A percentile compares a stretch with the other conserved stretches of the same genome.
phyloP scores from a whole-genome alignment of 2,888 invertebrate genomes.

The Conomelus anceps region DNA sequence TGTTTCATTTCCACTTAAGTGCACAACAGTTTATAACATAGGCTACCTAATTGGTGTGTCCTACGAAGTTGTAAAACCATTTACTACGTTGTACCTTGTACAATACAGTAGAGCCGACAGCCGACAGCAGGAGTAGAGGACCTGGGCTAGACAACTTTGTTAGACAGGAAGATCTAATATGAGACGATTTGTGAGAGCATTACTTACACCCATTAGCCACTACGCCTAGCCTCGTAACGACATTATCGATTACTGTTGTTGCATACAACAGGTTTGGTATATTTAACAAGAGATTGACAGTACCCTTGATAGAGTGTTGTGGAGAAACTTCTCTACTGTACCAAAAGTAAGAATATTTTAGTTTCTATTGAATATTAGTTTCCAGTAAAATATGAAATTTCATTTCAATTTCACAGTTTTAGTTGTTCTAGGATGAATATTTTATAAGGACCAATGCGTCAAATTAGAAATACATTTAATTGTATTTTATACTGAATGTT shows the following conservation, averaged over 20 bases:
- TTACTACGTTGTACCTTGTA: not conserved
- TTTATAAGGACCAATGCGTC: too few relatives aligned
- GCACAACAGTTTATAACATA: not conserved
- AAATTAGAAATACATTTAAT: too few relatives aligned
- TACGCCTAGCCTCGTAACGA: not conserved
- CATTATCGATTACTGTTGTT: not conserved
- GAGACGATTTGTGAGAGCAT: not conserved
- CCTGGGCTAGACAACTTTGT: not conserved
- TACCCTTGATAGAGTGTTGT: not conserved
- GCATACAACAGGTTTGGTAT: not conserved
- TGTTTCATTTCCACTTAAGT: not conserved
- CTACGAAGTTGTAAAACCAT: not conserved
- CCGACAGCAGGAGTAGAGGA: not conserved
- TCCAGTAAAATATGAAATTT: too few relatives aligned
- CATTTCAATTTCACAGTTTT: too few relatives aligned
- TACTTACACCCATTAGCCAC: not conserved
- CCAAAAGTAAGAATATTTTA: too few relatives aligned
- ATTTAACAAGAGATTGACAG: not conserved
- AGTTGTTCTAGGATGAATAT: too few relatives aligned
- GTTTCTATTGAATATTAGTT: too few relatives aligned
- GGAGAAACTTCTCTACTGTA: too few relatives aligned
- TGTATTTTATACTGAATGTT: too few relatives aligned
- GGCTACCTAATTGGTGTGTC: not conserved
- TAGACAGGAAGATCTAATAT: not conserved
- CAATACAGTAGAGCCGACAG: not conserved